Conservation (phyloP, 2,888 invertebrate species). For the Diarsia dahlii region DNA sequence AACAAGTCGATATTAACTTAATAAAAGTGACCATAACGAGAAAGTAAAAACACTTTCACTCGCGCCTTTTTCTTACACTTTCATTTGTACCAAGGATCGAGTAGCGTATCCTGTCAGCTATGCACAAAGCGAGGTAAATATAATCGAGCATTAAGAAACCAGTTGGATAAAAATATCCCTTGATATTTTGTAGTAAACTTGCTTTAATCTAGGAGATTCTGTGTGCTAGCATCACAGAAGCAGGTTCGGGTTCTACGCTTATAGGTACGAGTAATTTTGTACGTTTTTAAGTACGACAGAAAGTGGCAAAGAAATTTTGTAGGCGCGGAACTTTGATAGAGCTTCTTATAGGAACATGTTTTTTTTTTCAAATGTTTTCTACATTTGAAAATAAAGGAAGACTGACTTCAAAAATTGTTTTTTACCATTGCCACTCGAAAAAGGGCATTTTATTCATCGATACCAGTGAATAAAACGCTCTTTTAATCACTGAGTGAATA, state of each 20-base stretch:
- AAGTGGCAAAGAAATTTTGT: not conserved
- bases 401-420: not conserved
- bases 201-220: constrained; percentile 4
- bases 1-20: constrained; percentile 1
- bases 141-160: constrained; percentile 19
- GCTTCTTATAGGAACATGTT: no score
- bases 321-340: not conserved
- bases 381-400: not conserved
- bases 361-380: no score
- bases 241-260: not conserved
- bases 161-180: constrained; percentile 27
- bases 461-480: no score
- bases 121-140: constrained; percentile 15
- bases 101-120: constrained; percentile 38
- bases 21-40: constrained; percentile 46
- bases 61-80: constrained; percentile 62
- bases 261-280: no score
- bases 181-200: constrained; percentile 23
- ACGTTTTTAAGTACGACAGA: not conserved
- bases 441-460: no score
- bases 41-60: constrained; percentile 72
- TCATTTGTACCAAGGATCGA: constrained; percentile 59
- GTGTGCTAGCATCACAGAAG: not conserved
- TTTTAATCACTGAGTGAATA: no score
- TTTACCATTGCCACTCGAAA: no score